Conservation (phyloP, 2,888 invertebrate genomes). For the Polia nebulosa region DNA sequence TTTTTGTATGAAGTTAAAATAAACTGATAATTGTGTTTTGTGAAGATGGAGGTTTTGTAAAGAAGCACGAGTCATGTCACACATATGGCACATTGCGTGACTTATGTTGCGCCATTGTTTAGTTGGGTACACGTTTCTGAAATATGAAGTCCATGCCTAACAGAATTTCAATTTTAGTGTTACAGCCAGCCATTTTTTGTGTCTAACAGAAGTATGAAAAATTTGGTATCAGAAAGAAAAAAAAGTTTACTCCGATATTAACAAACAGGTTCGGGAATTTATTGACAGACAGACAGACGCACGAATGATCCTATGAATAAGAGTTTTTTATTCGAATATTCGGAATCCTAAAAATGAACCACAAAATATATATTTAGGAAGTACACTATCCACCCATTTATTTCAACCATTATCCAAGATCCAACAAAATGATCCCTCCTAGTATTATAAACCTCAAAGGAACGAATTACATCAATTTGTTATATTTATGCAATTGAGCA, state of each 20-base stretch:
- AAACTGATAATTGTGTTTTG: slow-evolving; percentile 4
- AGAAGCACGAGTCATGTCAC: not conserved
- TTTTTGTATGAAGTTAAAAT: not conserved
- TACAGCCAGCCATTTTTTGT: not conserved
- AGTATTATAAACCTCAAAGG: slow-evolving; percentile 16
- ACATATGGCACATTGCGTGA: slow-evolving; percentile 1
- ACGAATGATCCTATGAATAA: too few relatives aligned
- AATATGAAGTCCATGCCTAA: not conserved
- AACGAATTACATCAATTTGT: slow-evolving; percentile 37
- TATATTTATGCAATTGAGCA: slow-evolving; percentile 42
- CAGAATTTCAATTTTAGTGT: not conserved
- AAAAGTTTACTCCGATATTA: not conserved
- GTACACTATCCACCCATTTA: not conserved
- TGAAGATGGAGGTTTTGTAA: too few relatives aligned
- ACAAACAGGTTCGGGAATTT: not conserved
- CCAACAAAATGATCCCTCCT: slow-evolving; percentile 19
- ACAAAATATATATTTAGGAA: not conserved
- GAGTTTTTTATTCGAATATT: too few relatives aligned
- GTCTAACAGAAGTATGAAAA: not conserved
- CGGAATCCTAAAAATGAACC: slow-evolving; percentile 5
- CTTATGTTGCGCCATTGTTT: not conserved
- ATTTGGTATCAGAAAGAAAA: too few relatives aligned
- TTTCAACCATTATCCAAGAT: slow-evolving; percentile 1
- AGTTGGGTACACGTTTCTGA: not conserved
- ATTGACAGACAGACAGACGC: too few relatives aligned